Conservation (phyloP, 2,888 invertebrate genomes). For the Pristionchus entomophagus region DNA sequence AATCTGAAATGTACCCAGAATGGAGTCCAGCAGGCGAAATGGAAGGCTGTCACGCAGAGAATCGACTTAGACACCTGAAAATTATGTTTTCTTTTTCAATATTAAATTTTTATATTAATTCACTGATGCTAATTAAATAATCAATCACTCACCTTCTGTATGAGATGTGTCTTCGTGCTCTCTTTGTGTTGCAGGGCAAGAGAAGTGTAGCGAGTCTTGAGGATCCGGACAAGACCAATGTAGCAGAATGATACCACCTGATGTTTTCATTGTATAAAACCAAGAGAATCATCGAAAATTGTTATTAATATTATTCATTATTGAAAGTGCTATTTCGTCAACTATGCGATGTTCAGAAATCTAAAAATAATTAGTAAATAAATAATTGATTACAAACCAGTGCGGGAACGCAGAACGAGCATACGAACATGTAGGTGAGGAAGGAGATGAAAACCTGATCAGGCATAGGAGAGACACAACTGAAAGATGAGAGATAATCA, state of each 20-base stretch:
- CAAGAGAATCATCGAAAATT: too few relatives aligned
- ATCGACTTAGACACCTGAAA: conserved; percentile 55
- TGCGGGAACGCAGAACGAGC: conserved; percentile 51
- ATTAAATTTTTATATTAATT: background rate
- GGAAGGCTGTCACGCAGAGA: conserved; percentile 55
- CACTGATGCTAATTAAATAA: too few relatives aligned
- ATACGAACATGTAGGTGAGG: conserved; percentile 51
- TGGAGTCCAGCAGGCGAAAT: conserved; percentile 57
- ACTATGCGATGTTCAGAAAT: too few relatives aligned
- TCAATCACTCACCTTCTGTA: conserved; percentile 51
- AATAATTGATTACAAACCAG: background rate
- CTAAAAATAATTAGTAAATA: background rate
- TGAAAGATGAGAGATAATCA: too few relatives aligned
- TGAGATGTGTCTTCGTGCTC: conserved; percentile 53
- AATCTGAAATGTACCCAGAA: too few relatives aligned
- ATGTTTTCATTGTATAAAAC: background rate
- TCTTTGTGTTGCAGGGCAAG: conserved; percentile 44
- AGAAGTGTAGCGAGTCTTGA: conserved; percentile 50
- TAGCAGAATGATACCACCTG: conserved; percentile 53
- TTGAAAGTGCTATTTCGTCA: too few relatives aligned
- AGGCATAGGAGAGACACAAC: conserved; percentile 53
- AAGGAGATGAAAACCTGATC: conserved; percentile 51
- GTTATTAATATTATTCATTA: too few relatives aligned
- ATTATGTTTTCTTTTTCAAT: background rate
- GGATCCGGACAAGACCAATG: conserved; percentile 50